These are phyloP conservation scores for Pachypsylla venusta DNA, from an alignment of 1,140 invertebrate genomes.

Conservation along the genomic window DNA sequence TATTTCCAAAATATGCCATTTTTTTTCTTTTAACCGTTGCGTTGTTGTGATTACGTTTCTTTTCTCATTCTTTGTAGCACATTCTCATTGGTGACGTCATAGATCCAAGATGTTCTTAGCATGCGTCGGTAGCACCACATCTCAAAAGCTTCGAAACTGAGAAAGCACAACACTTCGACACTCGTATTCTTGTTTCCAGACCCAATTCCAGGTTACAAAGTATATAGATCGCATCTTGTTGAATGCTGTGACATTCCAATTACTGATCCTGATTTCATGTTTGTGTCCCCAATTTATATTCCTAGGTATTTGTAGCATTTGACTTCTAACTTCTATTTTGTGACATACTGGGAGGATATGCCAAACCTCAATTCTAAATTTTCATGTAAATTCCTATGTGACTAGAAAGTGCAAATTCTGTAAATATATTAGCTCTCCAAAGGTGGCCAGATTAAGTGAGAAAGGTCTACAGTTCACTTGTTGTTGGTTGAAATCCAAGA, in stretches of 20 bases:
- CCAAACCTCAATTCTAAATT: too few relatives aligned
- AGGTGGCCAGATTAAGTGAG: too few relatives aligned
- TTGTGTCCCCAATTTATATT: slow-evolving; percentile 10
- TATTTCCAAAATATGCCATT: slow-evolving; percentile 11
- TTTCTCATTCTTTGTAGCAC: too few relatives aligned
- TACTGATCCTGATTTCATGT: slow-evolving; percentile 10
- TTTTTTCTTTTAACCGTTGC: slow-evolving; percentile 9
- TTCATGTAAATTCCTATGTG: too few relatives aligned
- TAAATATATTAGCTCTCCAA: too few relatives aligned
- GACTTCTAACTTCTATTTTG: too few relatives aligned
- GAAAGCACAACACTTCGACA: slow-evolving; percentile 15
- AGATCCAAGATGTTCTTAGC: background rate
- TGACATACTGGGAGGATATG: too few relatives aligned
- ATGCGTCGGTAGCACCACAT: background rate
- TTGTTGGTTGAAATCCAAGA: too few relatives aligned
- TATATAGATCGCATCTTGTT: slow-evolving; percentile 6
- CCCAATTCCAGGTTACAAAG: slow-evolving; percentile 6
- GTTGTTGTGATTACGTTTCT: too few relatives aligned
- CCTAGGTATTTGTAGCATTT: background rate
- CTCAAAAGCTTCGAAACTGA: slow-evolving; percentile 11
- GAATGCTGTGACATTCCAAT: slow-evolving; percentile 9
- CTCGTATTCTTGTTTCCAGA: slow-evolving; percentile 13
- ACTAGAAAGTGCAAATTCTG: too few relatives aligned
- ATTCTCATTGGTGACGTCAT: background rate
- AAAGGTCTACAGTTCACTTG: too few relatives aligned